These are phyloP conservation scores for Rhizoglyphus robini DNA, from an alignment of 1,140 invertebrate species.

Conservation along the genomic window DNA sequence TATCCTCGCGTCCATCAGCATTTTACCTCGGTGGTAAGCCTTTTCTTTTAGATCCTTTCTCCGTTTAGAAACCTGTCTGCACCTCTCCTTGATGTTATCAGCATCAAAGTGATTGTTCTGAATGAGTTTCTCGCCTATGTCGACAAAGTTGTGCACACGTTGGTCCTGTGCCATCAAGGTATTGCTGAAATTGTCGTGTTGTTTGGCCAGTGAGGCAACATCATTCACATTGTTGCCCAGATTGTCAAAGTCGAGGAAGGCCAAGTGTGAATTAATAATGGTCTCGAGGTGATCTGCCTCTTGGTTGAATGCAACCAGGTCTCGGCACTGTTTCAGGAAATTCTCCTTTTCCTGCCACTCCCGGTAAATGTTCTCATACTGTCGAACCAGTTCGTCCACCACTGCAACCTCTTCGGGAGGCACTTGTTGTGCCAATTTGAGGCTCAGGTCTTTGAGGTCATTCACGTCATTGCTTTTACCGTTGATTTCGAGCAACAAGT, in stretches of 20 bases:
- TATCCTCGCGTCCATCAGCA: constrained; percentile 57
- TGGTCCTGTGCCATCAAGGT: constrained; percentile 87
- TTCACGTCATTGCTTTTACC: constrained; percentile 69
- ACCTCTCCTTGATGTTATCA: constrained; percentile 52
- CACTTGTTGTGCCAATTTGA: constrained; percentile 34
- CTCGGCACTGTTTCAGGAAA: constrained; percentile 66
- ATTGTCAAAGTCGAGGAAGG: constrained; percentile 75
- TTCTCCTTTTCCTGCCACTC: constrained; percentile 68
- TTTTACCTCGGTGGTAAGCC: constrained; percentile 52
- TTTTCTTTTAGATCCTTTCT: constrained; percentile 56
- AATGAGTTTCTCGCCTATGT: constrained; percentile 70
- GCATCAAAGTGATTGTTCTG: constrained; percentile 65
- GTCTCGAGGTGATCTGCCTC: constrained; percentile 96
- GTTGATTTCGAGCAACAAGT: constrained; percentile 77
- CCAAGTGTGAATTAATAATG: constrained; percentile 78
- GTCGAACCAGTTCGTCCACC: constrained; percentile 43
- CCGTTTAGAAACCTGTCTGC: constrained; percentile 56
- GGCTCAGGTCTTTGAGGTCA: constrained; percentile 42
- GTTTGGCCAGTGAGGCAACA: constrained; percentile 79
- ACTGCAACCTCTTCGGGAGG: neutral
- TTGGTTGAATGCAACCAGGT: constrained; percentile 68
- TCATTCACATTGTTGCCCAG: constrained; percentile 81
- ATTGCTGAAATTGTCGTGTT: constrained; percentile 87
- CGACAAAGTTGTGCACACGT: constrained; percentile 65
- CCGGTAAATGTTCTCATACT: constrained; percentile 54